Evolutionary conservation across 2,113 vertebrate genomes (phyloP), one percentile per base, ranked within the genome.

Genomic region (Tetrao urogallus): DNA sequence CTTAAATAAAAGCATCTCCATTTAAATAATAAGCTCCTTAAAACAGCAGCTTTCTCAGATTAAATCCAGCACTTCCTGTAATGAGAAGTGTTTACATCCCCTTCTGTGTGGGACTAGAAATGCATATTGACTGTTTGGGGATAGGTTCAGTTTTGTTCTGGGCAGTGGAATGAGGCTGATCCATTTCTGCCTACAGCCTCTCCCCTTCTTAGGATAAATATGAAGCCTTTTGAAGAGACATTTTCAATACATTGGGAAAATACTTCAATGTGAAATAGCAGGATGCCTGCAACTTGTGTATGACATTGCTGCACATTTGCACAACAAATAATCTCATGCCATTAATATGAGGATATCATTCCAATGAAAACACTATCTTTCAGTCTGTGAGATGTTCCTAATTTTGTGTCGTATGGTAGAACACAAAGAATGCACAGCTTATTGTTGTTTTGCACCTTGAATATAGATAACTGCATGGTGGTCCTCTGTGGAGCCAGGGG

Each of bases 21-120:
- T 73, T 70, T 70, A 70, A 91, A 24, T 42, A 61, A 47, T 32
- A 34, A 61, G 25, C 14, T 88, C 11, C 22, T 54, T 63, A 38
- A 56, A 88, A 58, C 34, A 91, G 82, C 45, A 88, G 32, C 80
- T 80, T 82, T 71, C 47, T 91, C 63, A 28, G 58, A 40, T 48
- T n/a, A 38, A 80, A 82, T 54, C 30, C n/a, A 56, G 32, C 58
- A 54, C 11, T 88, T 74, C 21, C 8, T 77, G 0, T 65, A 58
- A 65, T 63, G 82, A 57, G 86, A 78, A 71, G 43, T 13, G 32
- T 74, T 74, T 79, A 18, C n/a, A 34, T 17, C 20, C 25, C 40
- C 8, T 84, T 54, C 57, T 82, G 10, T 54, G 38, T 45, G 66
- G 57, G 21, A 18, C 81, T 78, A 34, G 32, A 38, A 81, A 66